A percentile compares a stretch with the other conserved stretches of the same genome.
phyloP scores from a whole-genome alignment of 2,113 vertebrate species.

The Lagopus leucura region DNA sequence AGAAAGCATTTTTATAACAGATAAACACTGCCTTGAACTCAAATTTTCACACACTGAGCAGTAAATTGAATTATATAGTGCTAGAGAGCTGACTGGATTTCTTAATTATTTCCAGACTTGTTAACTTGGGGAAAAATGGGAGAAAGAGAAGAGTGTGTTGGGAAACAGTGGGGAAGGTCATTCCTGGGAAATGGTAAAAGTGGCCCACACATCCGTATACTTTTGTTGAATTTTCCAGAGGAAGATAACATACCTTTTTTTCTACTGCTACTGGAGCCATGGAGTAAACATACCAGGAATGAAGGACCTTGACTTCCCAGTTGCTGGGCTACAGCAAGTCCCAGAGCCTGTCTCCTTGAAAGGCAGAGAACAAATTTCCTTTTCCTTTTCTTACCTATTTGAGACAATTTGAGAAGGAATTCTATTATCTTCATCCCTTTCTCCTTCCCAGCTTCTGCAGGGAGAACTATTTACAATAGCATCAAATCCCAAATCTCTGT shows the following conservation, averaged over 20 bases:
- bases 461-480: not conserved
- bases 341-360: not conserved
- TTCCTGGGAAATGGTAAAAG: constrained; percentile 6
- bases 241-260: not conserved
- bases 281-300: not conserved
- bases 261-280: not conserved
- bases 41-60: constrained; percentile 59
- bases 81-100: constrained; percentile 37
- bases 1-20: constrained; percentile 48
- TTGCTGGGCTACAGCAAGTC: not conserved
- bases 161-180: constrained; percentile 22
- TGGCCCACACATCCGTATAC: not conserved
- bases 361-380: not conserved
- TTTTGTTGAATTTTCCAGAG: not conserved
- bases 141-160: not conserved
- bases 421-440: not conserved
- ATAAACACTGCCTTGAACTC: constrained; percentile 49
- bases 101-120: constrained; percentile 66
- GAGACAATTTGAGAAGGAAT: not conserved
- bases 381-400: not conserved
- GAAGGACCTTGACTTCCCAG: not conserved
- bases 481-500: not conserved
- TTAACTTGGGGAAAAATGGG: constrained; percentile 28
- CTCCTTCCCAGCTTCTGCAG: not conserved
- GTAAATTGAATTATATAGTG: constrained; percentile 60